Base-by-base conservation (phyloP, 2,888 invertebrate genomes). In the Mantis religiosa region DNA sequence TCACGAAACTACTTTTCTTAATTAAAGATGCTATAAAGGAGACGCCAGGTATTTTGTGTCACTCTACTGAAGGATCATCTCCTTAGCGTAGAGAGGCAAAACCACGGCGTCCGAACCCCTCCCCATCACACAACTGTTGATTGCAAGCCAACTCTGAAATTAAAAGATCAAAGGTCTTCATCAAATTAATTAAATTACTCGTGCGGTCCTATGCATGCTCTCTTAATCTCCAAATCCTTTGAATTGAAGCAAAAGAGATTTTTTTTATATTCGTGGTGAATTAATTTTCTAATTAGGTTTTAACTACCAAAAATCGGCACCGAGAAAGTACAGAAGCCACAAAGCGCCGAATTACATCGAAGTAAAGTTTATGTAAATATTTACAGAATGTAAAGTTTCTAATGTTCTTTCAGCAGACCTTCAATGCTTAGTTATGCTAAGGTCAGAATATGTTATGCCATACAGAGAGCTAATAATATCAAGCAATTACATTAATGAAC, bases 121-220 rank as follows among this genome's bases (percentile, higher is more conserved):
- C 54, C 41, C 41, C 12, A 20, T 6, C 54, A 71, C 20, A 71
- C 54, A 71, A 20, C 54, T 54, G 85, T 85, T 85, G 54, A 85
- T 85, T 85, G 54, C 27, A 54, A 27, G 15, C 7, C n/a, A 54
- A 15, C 47, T 41, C 54, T 28, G 14, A 54, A 27, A 28, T 83
- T 83, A 83, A 83, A 83, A 83, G 54, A 85, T 85, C 85, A 85
- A 85, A 85, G 85, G 85, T 85, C 54, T 85, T 28, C 84, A 28
- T 84, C 54, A 41, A n/a, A 85, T 85, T 85, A 85, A 85, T 47
- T 85, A 85, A 85, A 85, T 85, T 85, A 85, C 34, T 84, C 54
- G 54, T 71, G 54, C 54, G 54, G 54, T 71, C 25, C 54, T 71
- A 71, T 71, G 54, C 54, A 71, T 71, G 54, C 25, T 71, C 54